Evolutionary conservation across 2,113 vertebrate species (phyloP).

Genomic region (Stegastes partitus): DNA sequence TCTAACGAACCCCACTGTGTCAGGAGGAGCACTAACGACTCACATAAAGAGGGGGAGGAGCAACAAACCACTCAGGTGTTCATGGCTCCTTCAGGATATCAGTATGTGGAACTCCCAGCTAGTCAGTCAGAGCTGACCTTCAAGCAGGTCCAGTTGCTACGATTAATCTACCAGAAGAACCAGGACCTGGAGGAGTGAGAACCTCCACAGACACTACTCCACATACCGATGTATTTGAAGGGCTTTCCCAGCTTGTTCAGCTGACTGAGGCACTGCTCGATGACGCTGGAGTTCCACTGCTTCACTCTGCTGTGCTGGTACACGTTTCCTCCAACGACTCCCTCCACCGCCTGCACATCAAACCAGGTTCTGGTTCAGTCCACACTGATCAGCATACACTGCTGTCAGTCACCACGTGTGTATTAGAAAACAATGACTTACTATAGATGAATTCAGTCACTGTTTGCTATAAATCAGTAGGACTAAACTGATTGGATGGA

Average conservation of each 20-base stretch:
- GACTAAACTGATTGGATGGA: background rate
- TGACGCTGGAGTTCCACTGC: conserved; percentile 92
- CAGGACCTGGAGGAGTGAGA: too few relatives aligned
- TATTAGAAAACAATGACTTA: background rate
- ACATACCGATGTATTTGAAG: conserved; percentile 95
- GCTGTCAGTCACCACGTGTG: background rate
- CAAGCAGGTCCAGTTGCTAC: too few relatives aligned
- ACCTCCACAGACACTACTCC: too few relatives aligned
- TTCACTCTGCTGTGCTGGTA: conserved; percentile 95
- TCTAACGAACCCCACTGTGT: too few relatives aligned
- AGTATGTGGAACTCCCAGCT: too few relatives aligned
- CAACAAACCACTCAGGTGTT: too few relatives aligned
- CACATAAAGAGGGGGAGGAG: too few relatives aligned
- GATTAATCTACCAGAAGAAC: too few relatives aligned
- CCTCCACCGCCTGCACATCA: conserved; percentile 88
- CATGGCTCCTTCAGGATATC: too few relatives aligned
- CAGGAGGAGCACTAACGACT: too few relatives aligned
- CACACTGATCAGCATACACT: background rate
- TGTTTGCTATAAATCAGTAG: background rate
- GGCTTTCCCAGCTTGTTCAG: conserved; percentile 96
- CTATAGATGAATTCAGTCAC: too few relatives aligned
- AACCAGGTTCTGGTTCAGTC: background rate
- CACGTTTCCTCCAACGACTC: conserved; percentile 90
- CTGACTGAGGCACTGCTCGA: conserved; percentile 93
- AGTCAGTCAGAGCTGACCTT: too few relatives aligned